A percentile compares a stretch with the other conserved stretches of the same genome.
Conservation (phyloP, 2,888 invertebrate species). For the Eristalis pertinax region DNA sequence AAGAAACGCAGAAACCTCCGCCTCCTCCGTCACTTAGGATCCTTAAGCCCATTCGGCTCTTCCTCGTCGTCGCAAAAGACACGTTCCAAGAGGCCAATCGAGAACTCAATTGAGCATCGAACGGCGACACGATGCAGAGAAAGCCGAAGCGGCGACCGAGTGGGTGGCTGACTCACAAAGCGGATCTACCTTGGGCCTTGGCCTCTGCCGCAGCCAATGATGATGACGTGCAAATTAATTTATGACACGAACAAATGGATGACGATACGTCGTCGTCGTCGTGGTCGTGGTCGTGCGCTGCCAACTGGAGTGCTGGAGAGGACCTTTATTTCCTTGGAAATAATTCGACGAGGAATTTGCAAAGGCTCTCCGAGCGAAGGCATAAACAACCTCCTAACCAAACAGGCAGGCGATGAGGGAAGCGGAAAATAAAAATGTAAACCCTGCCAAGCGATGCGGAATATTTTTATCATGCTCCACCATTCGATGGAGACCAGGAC, state of each 20-base stretch:
- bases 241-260: constrained; percentile 47
- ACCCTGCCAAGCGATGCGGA: constrained; percentile 9
- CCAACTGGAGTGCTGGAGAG: constrained; percentile 1
- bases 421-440: constrained; percentile 1
- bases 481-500: constrained; percentile 28
- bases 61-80: constrained; percentile 5
- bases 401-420: background rate
- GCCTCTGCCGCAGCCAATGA: background rate
- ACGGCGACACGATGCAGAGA: constrained; percentile 28
- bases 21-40: background rate
- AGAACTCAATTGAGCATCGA: constrained; percentile 68
- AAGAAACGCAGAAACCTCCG: background rate
- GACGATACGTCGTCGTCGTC: constrained; percentile 26
- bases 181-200: background rate
- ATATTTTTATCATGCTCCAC: constrained; percentile 44
- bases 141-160: too few species aligned
- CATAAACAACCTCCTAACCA: constrained; percentile 33
- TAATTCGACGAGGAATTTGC: constrained; percentile 20
- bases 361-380: constrained; percentile 5
- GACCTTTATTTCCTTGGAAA: constrained; percentile 40
- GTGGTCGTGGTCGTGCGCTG: background rate
- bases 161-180: background rate
- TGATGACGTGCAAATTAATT: constrained; percentile 59
- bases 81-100: constrained; percentile 54
- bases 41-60: constrained; percentile 45